Evolutionary conservation across 92 coral and sea anemone species (phyloP), one percentile per base, ranked within the genome.

Genomic region (Pocillopora meandrina): DNA sequence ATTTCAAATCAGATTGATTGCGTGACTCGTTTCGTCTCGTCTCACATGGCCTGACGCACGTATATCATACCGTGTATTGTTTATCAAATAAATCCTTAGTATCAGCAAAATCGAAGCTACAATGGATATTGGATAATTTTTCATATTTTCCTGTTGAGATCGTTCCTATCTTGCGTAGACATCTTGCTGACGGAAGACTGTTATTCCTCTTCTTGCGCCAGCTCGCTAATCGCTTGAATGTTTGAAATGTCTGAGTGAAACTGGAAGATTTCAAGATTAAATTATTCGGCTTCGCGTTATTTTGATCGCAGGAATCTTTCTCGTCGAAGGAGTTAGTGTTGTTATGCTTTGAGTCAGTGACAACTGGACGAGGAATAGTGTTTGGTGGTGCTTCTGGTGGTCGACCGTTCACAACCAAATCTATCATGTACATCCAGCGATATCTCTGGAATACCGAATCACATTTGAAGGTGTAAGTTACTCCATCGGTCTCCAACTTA

Each of bases 361-460:
- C 71, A 42, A 59, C 18, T 14, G 47, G 17, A 58, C 36, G 77
- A 71, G 9, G 59, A 9, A 81, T 12, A 36, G 69, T 36, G 18
- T 81, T 71, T 49, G 86, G 86, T 65, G 86, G 86, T 12, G 55
- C 61, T 74, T 83, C 86, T 62, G 21, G 80, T 13, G 80, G 80
- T 61, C 74, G 79, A 52, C 86, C 80, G 12, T 62, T 83, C 64
- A 73, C 80, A 52, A 63, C 80, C 34, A 83, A 66, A 63, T 83
- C 65, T 64, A 83, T 83, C 86, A 83, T 83, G n/a, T 83, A 83
- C 86, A 83, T 83, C 86, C 86, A 83, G 5, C 86, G 80, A 10
- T 83, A 19, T 63, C 86, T 74, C 66, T 74, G 79, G 47, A 83
- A 74, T 47, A 83, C 55, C 62, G 86, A 35, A 9, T 64, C 86